phyloP scores from a whole-genome alignment of 1,140 invertebrate species.

The Latrodectus geometricus region DNA sequence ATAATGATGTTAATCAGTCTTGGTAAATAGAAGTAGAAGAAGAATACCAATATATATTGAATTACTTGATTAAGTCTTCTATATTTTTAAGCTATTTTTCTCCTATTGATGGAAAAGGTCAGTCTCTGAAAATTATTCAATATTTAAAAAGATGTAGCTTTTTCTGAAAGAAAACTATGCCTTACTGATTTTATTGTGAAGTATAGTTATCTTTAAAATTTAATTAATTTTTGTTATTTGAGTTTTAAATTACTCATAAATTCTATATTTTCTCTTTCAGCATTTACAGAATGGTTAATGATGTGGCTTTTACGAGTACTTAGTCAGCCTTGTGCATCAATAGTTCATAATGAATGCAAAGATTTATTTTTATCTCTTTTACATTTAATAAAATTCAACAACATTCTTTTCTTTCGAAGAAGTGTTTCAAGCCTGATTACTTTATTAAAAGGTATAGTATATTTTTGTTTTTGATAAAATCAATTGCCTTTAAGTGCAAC shows the following conservation, averaged over 20 bases:
- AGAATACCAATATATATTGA: too few relatives aligned
- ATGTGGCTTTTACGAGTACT: slow-evolving; percentile 50
- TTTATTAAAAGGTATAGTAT: slow-evolving; percentile 29
- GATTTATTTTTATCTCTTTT: slow-evolving; percentile 42
- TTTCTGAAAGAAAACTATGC: neutral
- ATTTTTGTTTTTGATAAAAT: neutral
- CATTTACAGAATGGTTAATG: slow-evolving; percentile 53
- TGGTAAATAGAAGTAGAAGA: too few relatives aligned
- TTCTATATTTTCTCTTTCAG: neutral
- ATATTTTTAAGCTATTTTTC: too few relatives aligned
- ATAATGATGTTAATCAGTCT: too few relatives aligned
- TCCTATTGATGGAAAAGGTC: too few relatives aligned
- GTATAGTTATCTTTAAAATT: neutral
- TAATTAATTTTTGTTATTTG: neutral
- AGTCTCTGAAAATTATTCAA: too few relatives aligned
- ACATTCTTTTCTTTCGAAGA: neutral
- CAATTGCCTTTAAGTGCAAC: neutral
- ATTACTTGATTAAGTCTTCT: too few relatives aligned
- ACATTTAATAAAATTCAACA: slow-evolving; percentile 34
- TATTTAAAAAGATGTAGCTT: neutral
- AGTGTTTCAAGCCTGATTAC: neutral
- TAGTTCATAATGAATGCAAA: slow-evolving; percentile 40
- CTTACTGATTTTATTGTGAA: neutral
- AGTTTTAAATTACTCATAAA: neutral
- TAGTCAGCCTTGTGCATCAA: slow-evolving; percentile 11